Evolutionary conservation across 2,888 invertebrate genomes (phyloP), one percentile per base, ranked within the genome.

Genomic region (Galeopsomyia nigrocyanea): DNA sequence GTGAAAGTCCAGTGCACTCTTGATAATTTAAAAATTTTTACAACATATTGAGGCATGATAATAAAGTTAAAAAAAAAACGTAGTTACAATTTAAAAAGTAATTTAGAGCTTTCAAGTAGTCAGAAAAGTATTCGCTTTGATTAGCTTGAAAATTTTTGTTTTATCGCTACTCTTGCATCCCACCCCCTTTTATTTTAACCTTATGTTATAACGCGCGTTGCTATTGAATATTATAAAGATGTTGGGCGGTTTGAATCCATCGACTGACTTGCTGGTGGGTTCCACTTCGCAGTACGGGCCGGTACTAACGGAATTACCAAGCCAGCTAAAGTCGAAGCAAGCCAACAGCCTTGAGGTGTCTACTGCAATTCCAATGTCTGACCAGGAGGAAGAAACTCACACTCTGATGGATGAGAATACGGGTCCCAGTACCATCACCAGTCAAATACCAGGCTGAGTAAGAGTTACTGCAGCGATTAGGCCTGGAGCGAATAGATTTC

Each of bases 231-330:
- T 65, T 55, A 81, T 82, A 84, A 86, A 86, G 86, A 86, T 86
- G 86, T 86, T 86, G 85, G 86, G 86, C 86, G 86, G 86, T 84
- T 86, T 86, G 86, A 86, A 86, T 82, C 86, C 86, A 83, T 86
- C 86, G 74, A 86, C 86, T 86, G 86, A 86, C 85, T 86, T 86
- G 86, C 86, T 86, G 86, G 86, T 86, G 86, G 86, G 86, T 86
- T 86, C 86, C 84, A 84, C 86, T 86, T 86, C 86, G 86, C 86
- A 86, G 86, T 86, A 86, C 86, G 86, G 86, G 82, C 86, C 86
- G 68, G 86, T 86, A 84, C 86, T 86, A 66, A 86, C 86, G 53
- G 86, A 86, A 80, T 77, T 85, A 76, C 86, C 86, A 68, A 84
- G 84, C 68, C 85, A 85, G 74, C 72, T 83, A 79, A 85, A 84